Evolutionary conservation across 2,888 invertebrate species (phyloP).

Genomic region (Cheilosia vernalis): DNA sequence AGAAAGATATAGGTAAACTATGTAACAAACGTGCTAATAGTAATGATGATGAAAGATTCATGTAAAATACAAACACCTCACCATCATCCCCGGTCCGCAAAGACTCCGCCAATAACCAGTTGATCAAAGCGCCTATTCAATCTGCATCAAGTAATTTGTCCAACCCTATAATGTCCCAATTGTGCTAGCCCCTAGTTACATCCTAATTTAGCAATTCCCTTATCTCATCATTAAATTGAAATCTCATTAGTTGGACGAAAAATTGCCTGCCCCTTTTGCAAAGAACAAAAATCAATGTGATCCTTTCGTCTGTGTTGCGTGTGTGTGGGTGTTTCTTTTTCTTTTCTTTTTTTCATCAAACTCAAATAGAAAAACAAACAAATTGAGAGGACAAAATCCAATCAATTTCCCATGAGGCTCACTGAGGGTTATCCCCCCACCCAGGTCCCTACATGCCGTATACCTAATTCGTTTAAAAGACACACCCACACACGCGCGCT

Average conservation of each 20-base stretch:
- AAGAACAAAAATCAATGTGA: conserved; percentile 57
- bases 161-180: conserved; percentile 9
- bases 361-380: conserved; percentile 23
- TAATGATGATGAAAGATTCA: too few species aligned
- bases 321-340: not conserved
- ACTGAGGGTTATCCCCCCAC: conserved; percentile 15
- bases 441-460: conserved; percentile 13
- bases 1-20: too few species aligned
- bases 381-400: conserved; percentile 73
- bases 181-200: conserved; percentile 4
- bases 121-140: conserved; percentile 9
- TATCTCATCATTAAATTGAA: conserved; percentile 72
- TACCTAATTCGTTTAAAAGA: conserved; percentile 56
- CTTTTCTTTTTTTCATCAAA: too few species aligned
- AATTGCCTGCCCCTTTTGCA: conserved; percentile 33
- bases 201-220: conserved; percentile 57
- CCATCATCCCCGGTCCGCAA: not conserved
- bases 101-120: not conserved
- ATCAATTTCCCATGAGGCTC: conserved; percentile 67
- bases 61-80: too few species aligned
- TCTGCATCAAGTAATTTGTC: conserved; percentile 25
- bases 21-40: too few species aligned
- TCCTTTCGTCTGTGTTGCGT: conserved; percentile 32
- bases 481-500: conserved; percentile 10
- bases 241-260: conserved; percentile 62